Evolutionary conservation across 2,797 vertebrate genomes (phyloP).

Genomic region (Merluccius polli): DNA sequence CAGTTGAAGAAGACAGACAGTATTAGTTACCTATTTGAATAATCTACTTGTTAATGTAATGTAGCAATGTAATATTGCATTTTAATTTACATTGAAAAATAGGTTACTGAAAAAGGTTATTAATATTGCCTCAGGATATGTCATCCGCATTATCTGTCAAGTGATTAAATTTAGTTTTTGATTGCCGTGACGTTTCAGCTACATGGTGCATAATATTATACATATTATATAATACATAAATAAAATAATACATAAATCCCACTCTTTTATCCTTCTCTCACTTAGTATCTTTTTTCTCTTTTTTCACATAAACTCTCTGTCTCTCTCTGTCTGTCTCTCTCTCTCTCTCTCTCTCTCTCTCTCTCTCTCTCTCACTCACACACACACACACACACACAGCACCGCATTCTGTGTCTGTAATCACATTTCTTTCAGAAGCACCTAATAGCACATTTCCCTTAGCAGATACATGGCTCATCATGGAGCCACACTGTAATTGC

Average conservation of each 20-base stretch:
- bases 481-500: constrained; percentile 39
- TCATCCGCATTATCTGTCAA: neutral
- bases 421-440: constrained; percentile 25
- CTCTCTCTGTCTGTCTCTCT: neutral
- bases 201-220: neutral
- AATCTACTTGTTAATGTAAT: neutral
- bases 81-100: neutral
- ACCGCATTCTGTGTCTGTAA: constrained; percentile 28
- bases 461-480: constrained; percentile 31
- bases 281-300: constrained; percentile 6
- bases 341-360: neutral
- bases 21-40: neutral
- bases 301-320: neutral
- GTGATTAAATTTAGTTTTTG: neutral
- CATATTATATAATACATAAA: neutral
- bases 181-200: neutral
- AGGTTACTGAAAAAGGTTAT: neutral
- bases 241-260: too few relatives aligned
- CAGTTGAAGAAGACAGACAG: neutral
- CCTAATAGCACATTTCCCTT: constrained; percentile 41
- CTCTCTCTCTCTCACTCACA: neutral
- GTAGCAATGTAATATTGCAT: neutral
- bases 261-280: constrained; percentile 5
- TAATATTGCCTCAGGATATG: neutral
- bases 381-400: constrained; percentile 9